Evolutionary conservation across 2,113 vertebrate species (phyloP).

Genomic region (Varanus komodoensis): DNA sequence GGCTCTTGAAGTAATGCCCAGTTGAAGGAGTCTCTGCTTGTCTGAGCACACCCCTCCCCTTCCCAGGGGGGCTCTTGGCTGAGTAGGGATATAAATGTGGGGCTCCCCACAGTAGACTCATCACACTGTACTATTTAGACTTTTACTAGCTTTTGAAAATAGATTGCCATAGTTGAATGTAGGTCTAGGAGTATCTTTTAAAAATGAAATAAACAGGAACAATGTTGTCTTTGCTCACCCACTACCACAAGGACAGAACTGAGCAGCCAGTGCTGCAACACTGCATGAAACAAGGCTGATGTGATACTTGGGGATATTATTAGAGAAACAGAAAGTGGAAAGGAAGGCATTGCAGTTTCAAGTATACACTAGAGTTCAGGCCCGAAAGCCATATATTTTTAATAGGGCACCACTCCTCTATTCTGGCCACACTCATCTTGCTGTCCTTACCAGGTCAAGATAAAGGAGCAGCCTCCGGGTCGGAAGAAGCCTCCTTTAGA

Average conservation of each 20-base stretch:
- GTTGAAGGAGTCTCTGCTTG: not conserved
- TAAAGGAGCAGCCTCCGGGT: slow-evolving; percentile 23
- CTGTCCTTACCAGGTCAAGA: not conserved
- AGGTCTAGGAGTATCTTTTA: not conserved
- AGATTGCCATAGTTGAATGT: not conserved
- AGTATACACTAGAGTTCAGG: not conserved
- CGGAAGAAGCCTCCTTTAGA: not conserved
- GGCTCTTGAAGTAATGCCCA: not conserved
- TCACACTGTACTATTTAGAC: not conserved
- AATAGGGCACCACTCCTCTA: not conserved
- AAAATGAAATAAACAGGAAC: not conserved
- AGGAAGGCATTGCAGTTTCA: not conserved
- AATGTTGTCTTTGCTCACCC: not conserved
- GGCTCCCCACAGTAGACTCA: not conserved
- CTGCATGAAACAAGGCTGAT: not conserved
- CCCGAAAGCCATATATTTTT: not conserved
- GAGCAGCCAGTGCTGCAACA: not conserved
- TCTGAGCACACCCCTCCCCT: too few relatives aligned
- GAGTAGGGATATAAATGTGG: not conserved
- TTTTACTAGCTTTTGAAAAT: not conserved
- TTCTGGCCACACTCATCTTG: not conserved
- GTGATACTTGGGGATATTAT: not conserved
- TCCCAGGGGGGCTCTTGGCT: not conserved
- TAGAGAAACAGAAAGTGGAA: not conserved
- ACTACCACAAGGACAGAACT: not conserved